These are phyloP conservation scores for Himalopsyche phryganea DNA, from an alignment of 1,140 invertebrate species.

Conservation along the genomic window DNA sequence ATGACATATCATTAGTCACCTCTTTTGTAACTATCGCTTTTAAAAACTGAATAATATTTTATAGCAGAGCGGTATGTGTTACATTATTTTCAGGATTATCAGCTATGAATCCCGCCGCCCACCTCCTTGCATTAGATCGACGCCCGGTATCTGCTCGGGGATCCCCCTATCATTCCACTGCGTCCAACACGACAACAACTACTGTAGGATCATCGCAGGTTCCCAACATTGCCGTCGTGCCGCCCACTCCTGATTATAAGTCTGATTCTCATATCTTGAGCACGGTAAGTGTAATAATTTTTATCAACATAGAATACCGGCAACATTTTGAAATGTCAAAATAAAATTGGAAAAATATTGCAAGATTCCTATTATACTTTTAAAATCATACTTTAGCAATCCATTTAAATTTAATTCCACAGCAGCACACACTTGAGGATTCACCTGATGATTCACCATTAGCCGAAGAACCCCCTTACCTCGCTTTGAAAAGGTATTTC, in stretches of 20 bases:
- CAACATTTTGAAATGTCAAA: too few species aligned
- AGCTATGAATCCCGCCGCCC: slow-evolving; percentile 61
- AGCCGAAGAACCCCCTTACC: slow-evolving; percentile 56
- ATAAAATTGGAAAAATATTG: too few species aligned
- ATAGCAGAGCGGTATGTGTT: too few species aligned
- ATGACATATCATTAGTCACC: too few species aligned
- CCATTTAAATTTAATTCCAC: too few species aligned
- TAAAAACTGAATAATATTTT: too few species aligned
- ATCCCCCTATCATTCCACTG: slow-evolving; percentile 8
- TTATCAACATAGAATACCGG: too few species aligned
- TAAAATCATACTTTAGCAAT: too few species aligned
- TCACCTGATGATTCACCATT: slow-evolving; percentile 55
- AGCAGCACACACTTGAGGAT: slow-evolving; percentile 41
- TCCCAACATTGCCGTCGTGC: slow-evolving; percentile 70
- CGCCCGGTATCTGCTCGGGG: background rate
- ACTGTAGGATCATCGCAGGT: slow-evolving; percentile 39
- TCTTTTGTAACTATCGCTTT: too few species aligned
- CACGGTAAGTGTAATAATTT: slow-evolving; percentile 11
- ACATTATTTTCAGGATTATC: slow-evolving; percentile 41
- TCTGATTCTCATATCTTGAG: slow-evolving; percentile 31
- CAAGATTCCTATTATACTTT: too few species aligned
- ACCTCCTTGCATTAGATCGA: slow-evolving; percentile 60
- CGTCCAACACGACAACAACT: slow-evolving; percentile 35
- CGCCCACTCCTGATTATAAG: slow-evolving; percentile 67
- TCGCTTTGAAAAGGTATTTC: slow-evolving; percentile 46